A percentile compares a stretch with the other conserved stretches of the same genome.
phyloP scores from a whole-genome alignment of 2,113 vertebrate genomes.

The Psittacula cyanocephala region DNA sequence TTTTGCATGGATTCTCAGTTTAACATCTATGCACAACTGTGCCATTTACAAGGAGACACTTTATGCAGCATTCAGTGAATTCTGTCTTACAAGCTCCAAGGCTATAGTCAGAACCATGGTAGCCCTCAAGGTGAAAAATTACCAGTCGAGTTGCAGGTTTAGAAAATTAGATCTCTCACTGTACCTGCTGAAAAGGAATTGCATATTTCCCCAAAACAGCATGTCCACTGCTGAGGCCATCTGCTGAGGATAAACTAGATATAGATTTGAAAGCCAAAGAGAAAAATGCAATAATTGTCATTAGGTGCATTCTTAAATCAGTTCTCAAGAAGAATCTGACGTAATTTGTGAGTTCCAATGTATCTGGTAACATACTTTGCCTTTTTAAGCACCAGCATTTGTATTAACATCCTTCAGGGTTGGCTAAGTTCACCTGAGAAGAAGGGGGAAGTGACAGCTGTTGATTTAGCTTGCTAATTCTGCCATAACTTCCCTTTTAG shows the following conservation, averaged over 20 bases:
- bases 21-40: background rate
- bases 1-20: background rate
- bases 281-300: background rate
- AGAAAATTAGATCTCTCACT: background rate
- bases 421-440: background rate
- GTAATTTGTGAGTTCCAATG: background rate
- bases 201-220: background rate
- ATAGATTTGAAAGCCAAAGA: conserved; percentile 34
- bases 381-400: background rate
- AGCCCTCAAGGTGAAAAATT: background rate
- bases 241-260: background rate
- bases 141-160: background rate
- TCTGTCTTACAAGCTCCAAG: background rate
- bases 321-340: background rate
- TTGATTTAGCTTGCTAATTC: background rate
- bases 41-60: background rate
- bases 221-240: background rate
- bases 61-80: background rate
- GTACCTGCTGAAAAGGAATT: background rate
- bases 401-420: background rate
- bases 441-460: background rate
- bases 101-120: background rate
- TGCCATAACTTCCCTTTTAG: background rate
- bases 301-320: background rate
- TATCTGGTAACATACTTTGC: background rate